Conservation (phyloP, 2,797 vertebrate species). For the Periparus ater region DNA sequence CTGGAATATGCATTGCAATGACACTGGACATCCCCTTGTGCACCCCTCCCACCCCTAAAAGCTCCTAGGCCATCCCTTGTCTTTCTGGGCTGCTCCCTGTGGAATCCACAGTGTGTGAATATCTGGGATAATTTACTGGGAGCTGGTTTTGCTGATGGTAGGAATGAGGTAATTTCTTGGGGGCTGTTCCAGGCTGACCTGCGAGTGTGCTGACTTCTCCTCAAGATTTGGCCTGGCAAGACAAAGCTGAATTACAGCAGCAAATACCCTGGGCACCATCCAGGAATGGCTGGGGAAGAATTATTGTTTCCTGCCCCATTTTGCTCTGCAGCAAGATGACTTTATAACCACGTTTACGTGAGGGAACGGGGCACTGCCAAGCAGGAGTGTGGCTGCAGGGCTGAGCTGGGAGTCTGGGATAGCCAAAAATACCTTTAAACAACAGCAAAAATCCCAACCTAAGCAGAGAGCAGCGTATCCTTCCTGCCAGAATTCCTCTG, state of each 20-base stretch:
- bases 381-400: not conserved
- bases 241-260: not conserved
- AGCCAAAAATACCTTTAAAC: not conserved
- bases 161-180: not conserved
- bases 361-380: not conserved
- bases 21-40: not conserved
- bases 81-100: not conserved
- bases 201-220: not conserved
- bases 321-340: not conserved
- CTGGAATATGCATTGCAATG: rapidly evolving
- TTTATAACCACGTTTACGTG: not conserved
- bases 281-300: not conserved
- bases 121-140: not conserved
- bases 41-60: not conserved
- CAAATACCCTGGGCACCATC: not conserved
- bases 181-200: not conserved
- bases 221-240: not conserved
- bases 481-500: not conserved
- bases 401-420: not conserved
- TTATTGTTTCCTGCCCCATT: not conserved
- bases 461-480: not conserved
- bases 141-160: not conserved
- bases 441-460: not conserved
- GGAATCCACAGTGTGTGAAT: rapidly evolving
- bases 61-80: not conserved